phyloP scores from a whole-genome alignment of 1,140 invertebrate genomes.

The Aphaenogaster rudis region DNA sequence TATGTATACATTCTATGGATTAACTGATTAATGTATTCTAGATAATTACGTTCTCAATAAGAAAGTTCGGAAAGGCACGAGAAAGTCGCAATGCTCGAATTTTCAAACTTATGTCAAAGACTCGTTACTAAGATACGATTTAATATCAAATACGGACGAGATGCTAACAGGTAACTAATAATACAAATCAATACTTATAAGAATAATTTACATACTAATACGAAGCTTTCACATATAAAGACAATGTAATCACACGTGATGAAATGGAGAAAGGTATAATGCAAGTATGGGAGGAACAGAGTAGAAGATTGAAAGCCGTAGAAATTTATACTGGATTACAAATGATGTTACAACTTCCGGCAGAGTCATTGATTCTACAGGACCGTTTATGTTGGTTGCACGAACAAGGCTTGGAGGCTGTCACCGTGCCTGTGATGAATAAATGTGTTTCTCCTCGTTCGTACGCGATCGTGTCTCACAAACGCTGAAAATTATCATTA shows the following conservation, averaged over 20 bases:
- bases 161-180: slow-evolving; percentile 58
- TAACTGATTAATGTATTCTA: slow-evolving; percentile 81
- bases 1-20: slow-evolving; percentile 49
- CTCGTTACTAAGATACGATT: slow-evolving; percentile 79
- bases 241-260: slow-evolving; percentile 49
- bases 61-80: slow-evolving; percentile 88
- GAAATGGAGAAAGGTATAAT: slow-evolving; percentile 73
- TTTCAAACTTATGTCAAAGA: slow-evolving; percentile 87
- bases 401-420: slow-evolving; percentile 76
- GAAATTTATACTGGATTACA: slow-evolving; percentile 84
- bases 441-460: slow-evolving; percentile 83
- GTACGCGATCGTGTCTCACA: slow-evolving; percentile 81
- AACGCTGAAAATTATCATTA: slow-evolving; percentile 39
- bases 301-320: slow-evolving; percentile 72
- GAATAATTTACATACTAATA: slow-evolving; percentile 64
- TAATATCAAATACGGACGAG: slow-evolving; percentile 48
- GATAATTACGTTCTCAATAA: slow-evolving; percentile 87
- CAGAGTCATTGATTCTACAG: slow-evolving; percentile 82
- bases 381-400: slow-evolving; percentile 82
- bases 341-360: slow-evolving; percentile 82
- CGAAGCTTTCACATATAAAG: not conserved
- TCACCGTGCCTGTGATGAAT: slow-evolving; percentile 78
- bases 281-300: slow-evolving; percentile 78
- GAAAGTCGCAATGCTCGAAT: slow-evolving; percentile 85
- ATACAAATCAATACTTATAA: not conserved